Percentiles rank a stretch among this genome's conserved stretches.
phyloP scores from a whole-genome alignment of 2,797 vertebrate species.

The Acridotheres tristis region DNA sequence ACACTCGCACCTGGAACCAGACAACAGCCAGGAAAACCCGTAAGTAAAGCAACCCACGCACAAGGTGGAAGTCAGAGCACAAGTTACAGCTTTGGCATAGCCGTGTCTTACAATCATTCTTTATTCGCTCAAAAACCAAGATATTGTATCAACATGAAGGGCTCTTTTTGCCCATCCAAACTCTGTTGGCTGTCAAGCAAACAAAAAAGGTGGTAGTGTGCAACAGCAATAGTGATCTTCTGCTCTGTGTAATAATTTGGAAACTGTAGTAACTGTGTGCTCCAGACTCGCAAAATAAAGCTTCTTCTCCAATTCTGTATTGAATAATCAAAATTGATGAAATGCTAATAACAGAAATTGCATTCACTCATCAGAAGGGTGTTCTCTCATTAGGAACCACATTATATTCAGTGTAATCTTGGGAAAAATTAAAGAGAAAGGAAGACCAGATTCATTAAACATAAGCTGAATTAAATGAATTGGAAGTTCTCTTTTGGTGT shows the following conservation, averaged over 20 bases:
- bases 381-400: neutral
- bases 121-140: neutral
- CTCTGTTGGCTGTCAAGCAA: neutral
- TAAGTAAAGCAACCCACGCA: conserved; percentile 68
- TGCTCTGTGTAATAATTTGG: neutral
- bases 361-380: neutral
- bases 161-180: neutral
- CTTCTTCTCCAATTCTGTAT: neutral
- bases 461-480: neutral
- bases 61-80: neutral
- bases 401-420: neutral
- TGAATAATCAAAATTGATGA: neutral
- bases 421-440: neutral
- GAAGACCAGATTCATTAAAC: neutral
- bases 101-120: neutral
- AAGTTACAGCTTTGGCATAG: neutral
- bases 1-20: conserved; percentile 88
- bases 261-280: neutral
- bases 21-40: conserved; percentile 70
- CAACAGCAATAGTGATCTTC: neutral
- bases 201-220: neutral
- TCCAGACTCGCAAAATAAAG: neutral
- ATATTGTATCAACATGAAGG: neutral
- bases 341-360: neutral
- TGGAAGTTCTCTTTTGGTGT: neutral